Percentiles rank a stretch among this genome's conserved stretches.
Evolutionary conservation across 2,888 invertebrate species (phyloP).

Genomic region (Pyrrhosoma nymphula): DNA sequence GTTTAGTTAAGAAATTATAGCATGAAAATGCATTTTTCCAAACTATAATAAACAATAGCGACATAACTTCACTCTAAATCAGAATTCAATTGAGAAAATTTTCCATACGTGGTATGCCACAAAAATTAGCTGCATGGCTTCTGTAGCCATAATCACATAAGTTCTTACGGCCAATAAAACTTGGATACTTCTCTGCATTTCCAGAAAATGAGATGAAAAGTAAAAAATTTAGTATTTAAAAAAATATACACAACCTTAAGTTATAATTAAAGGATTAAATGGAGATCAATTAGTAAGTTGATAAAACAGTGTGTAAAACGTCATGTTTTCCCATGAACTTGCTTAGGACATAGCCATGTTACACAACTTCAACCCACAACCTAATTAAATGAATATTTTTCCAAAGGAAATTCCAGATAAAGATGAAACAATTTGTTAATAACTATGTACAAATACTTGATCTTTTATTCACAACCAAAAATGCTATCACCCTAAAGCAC

Average conservation of each 20-base stretch:
- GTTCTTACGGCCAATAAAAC: neutral
- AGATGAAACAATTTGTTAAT: neutral
- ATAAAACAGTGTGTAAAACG: slow-evolving; percentile 19
- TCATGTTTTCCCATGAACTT: neutral
- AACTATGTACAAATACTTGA: slow-evolving; percentile 47
- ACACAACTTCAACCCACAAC: slow-evolving; percentile 39
- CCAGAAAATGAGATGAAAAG: neutral
- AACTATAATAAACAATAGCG: neutral
- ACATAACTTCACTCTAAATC: neutral
- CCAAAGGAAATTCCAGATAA: neutral
- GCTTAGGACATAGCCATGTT: neutral
- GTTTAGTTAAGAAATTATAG: neutral
- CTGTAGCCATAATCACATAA: neutral
- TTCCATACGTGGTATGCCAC: neutral
- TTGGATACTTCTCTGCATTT: neutral
- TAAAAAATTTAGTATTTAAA: neutral
- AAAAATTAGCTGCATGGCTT: neutral
- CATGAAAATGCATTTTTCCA: neutral
- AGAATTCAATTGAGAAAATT: neutral
- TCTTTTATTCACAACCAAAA: slow-evolving; percentile 40
- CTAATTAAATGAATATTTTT: neutral
- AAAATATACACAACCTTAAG: neutral
- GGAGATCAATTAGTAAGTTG: slow-evolving; percentile 66
- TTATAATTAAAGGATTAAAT: neutral
- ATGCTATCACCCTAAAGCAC: slow-evolving; percentile 17